phyloP scores from a whole-genome alignment of 1,140 invertebrate species.

The Semibalanus balanoides region DNA sequence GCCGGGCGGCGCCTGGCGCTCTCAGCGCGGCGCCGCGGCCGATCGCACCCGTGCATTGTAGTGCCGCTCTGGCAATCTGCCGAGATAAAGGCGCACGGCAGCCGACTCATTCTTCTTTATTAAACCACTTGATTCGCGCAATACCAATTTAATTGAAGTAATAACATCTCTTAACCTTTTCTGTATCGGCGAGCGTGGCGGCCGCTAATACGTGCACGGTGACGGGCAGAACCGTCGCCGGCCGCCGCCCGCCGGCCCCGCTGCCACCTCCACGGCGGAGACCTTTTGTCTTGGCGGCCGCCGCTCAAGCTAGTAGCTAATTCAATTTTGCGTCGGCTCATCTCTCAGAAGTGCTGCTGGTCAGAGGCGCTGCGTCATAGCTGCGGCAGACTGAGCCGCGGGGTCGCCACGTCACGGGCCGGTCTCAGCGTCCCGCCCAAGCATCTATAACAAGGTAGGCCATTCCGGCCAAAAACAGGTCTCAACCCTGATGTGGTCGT shows the following conservation, averaged over 20 bases:
- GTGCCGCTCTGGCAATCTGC: neutral
- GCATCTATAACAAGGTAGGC: too few species aligned
- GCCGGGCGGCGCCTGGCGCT: too few species aligned
- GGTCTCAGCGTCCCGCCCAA: too few species aligned
- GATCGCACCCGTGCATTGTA: neutral
- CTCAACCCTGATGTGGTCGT: too few species aligned
- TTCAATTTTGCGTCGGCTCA: neutral
- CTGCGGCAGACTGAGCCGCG: too few species aligned
- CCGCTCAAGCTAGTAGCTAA: neutral
- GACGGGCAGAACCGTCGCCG: neutral
- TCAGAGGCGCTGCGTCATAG: neutral
- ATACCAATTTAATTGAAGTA: conserved; percentile 3
- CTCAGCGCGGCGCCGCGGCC: too few species aligned
- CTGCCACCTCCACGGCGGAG: too few species aligned
- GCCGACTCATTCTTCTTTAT: neutral
- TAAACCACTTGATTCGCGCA: neutral
- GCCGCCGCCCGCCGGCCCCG: too few species aligned
- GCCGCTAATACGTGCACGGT: neutral
- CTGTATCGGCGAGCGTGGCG: neutral
- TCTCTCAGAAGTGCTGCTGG: neutral
- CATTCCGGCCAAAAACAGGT: too few species aligned
- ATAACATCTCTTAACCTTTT: conserved; percentile 2
- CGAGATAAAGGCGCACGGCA: neutral
- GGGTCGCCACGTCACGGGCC: too few species aligned
- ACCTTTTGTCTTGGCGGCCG: neutral